Evolutionary conservation across 2,888 invertebrate genomes (phyloP).

Genomic region (Nomada ruficornis): DNA sequence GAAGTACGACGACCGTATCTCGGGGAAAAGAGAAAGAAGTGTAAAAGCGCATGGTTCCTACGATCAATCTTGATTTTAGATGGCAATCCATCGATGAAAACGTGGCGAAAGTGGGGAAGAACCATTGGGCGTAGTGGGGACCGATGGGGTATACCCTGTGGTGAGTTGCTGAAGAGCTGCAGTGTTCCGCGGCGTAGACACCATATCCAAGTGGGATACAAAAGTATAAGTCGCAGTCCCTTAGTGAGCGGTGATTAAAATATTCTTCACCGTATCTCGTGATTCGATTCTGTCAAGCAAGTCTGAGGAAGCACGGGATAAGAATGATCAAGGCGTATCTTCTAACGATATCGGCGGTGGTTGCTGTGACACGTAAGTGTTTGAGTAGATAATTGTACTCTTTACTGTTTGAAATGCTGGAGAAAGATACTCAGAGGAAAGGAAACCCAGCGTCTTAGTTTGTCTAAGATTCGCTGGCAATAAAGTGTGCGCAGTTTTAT

Average conservation of each 20-base stretch:
- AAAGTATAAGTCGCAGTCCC: constrained; percentile 58
- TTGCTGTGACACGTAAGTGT: constrained; percentile 77
- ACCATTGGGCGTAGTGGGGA: constrained; percentile 78
- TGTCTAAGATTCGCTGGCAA: too few relatives aligned
- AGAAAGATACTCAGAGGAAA: too few relatives aligned
- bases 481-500: too few relatives aligned
- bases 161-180: constrained; percentile 74
- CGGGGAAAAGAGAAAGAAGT: constrained; percentile 47
- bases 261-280: constrained; percentile 19
- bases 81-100: constrained; percentile 73
- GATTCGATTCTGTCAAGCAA: constrained; percentile 2
- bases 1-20: neutral
- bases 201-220: constrained; percentile 76
- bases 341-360: constrained; percentile 69
- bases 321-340: constrained; percentile 74
- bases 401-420: neutral
- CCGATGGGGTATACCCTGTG: constrained; percentile 79
- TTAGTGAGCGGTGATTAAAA: constrained; percentile 50
- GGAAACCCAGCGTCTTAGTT: too few relatives aligned
- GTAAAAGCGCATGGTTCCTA: constrained; percentile 52
- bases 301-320: constrained; percentile 13
- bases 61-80: constrained; percentile 68
- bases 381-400: constrained; percentile 2
- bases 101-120: constrained; percentile 81
- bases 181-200: constrained; percentile 80